phyloP scores from a whole-genome alignment of 2,113 vertebrate species.

The Ptyas mucosa region DNA sequence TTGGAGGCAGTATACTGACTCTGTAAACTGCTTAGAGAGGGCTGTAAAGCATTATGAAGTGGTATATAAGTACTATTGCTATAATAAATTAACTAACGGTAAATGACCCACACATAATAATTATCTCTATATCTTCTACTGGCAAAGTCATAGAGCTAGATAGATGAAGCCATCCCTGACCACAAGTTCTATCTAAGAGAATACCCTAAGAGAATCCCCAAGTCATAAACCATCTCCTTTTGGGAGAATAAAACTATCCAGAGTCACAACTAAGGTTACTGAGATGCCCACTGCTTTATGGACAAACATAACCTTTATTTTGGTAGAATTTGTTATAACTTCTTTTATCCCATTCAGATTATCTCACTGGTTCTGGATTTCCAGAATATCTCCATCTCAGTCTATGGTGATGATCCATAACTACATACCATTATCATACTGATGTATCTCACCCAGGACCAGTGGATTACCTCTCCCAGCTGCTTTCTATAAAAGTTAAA shows the following conservation, averaged over 20 bases:
- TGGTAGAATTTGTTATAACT: neutral
- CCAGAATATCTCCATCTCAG: neutral
- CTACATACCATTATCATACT: neutral
- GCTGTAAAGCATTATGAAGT: no score
- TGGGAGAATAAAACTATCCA: neutral
- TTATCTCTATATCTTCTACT: no score
- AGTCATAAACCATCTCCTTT: neutral
- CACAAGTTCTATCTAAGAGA: neutral
- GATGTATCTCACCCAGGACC: neutral
- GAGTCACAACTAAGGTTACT: neutral
- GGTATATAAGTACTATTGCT: no score
- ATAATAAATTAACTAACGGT: no score
- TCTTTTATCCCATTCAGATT: neutral
- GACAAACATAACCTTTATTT: neutral
- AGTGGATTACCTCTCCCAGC: neutral
- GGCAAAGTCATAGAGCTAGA: neutral
- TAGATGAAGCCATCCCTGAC: neutral
- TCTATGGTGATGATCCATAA: neutral
- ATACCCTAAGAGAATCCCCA: neutral
- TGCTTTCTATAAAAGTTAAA: neutral
- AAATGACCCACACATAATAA: no score
- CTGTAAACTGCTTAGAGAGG: no score
- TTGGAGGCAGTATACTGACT: no score
- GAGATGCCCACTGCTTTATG: neutral
- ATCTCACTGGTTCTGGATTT: neutral